Base-by-base conservation (phyloP, 2,113 vertebrate species). In the Gadus chalcogrammus region DNA sequence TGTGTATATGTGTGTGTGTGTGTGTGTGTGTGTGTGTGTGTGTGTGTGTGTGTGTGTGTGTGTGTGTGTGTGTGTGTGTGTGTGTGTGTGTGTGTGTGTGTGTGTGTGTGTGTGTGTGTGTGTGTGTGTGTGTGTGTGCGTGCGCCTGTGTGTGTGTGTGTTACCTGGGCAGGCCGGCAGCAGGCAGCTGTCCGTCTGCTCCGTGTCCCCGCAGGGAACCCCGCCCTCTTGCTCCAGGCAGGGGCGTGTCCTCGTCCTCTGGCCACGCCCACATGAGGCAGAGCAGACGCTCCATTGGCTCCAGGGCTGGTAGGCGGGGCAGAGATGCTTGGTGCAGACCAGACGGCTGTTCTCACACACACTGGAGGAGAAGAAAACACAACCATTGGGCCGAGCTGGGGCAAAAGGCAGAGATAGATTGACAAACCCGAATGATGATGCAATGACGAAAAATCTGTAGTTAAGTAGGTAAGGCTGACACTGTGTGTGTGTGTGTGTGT, bases 321-420 rank as follows among this genome's bases (percentile, higher is more conserved):
- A 97, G 17, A 69, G 53, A 0, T 38, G 71, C 4, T 27, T 61
- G 0, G 88, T 89, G 74, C 95, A 97, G 1, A 22, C 58, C 69
- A 96, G 83, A 9, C 91, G 92, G 22, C 94, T 94, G 0, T 94
- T 94, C 65, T 78, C 64, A 82, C 96, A 98, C 16, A 91, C 86
- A 79, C 95, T 98, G 85, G 13, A 52, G 55, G 42, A 4, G 2
- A 61, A 0, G 55, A 62, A 3, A 15, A 15, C 27, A 38, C 31
- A 17, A 17, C 4, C 4, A n/a, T n/a, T 64, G 7, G 5, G 17
- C 13, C 65, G 9, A 68, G 1, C 12, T 27, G 61, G 4, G 35
- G 27, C 24, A 7, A 24, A 24, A 27, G 3, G 17, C 59, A 20
- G 59, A 20, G n/a, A n/a, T 61, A 12, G 13, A 15, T 62, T 24